Conservation (phyloP, 2,113 vertebrate genomes). For the Sisor rabdophorus region DNA sequence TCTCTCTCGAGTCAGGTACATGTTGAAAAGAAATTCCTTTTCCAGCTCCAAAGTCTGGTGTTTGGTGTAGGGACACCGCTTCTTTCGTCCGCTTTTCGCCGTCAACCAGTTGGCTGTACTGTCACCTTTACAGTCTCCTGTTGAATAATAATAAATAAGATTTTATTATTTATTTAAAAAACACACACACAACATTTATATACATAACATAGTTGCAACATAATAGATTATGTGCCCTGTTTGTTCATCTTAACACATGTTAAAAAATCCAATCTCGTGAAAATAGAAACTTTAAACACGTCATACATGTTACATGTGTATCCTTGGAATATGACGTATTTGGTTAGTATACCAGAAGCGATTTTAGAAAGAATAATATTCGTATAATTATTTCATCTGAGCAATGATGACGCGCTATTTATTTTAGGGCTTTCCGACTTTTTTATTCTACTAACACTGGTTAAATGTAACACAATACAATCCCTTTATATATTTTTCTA, state of each 20-base stretch:
- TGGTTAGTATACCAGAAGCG: neutral
- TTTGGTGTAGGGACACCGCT: conserved; percentile 97
- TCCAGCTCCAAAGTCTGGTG: conserved; percentile 99
- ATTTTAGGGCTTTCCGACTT: neutral
- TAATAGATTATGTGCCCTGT: neutral
- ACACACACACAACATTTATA: conserved; percentile 38
- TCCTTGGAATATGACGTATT: neutral
- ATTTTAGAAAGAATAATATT: neutral
- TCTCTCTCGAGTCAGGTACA: conserved; percentile 99
- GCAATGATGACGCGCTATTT: too few species aligned
- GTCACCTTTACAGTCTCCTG: conserved; percentile 85
- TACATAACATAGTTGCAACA: neutral
- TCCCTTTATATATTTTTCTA: neutral
- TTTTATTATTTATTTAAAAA: too few species aligned
- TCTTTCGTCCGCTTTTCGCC: conserved; percentile 96
- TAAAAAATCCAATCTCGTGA: too few species aligned
- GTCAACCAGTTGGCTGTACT: conserved; percentile 93
- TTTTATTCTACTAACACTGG: neutral
- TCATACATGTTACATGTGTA: neutral
- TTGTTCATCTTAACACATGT: too few species aligned
- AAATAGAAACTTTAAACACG: too few species aligned
- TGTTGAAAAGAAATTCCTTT: conserved; percentile 99
- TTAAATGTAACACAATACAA: neutral
- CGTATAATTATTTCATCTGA: too few species aligned
- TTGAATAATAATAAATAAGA: conserved; percentile 59